phyloP scores from a whole-genome alignment of 2,797 vertebrate species.

The Sebastes alutus region DNA sequence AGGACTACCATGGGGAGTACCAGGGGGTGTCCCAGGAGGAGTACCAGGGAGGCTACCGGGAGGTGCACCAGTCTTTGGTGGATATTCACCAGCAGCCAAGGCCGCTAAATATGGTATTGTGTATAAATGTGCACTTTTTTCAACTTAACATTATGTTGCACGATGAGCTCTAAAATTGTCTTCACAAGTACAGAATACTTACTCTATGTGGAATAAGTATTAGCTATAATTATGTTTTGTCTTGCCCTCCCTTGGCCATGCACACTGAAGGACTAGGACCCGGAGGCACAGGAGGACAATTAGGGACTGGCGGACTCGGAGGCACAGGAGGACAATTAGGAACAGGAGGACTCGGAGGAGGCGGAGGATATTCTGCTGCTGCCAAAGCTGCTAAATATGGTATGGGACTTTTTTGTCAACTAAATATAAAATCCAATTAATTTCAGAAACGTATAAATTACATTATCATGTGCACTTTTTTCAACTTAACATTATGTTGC shows the following conservation, averaged over 20 bases:
- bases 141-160: neutral
- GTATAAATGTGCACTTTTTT: neutral
- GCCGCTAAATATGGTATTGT: conserved; percentile 78
- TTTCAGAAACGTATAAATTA: too few relatives aligned
- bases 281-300: neutral
- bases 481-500: neutral
- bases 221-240: neutral
- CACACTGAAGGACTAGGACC: conserved; percentile 10
- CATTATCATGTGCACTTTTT: neutral
- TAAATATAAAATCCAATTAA: too few relatives aligned
- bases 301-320: neutral
- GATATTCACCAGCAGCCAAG: conserved; percentile 68
- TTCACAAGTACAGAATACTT: neutral
- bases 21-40: conserved; percentile 21
- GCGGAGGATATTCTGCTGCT: too few relatives aligned
- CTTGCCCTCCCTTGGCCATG: neutral
- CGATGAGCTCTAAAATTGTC: neutral
- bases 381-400: neutral
- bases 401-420: too few relatives aligned
- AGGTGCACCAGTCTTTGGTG: conserved; percentile 38
- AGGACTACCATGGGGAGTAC: conserved; percentile 18
- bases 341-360: too few relatives aligned
- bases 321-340: neutral
- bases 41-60: conserved; percentile 27
- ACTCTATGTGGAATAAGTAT: neutral